Evolutionary conservation across 2,888 invertebrate species (phyloP).

Genomic region (Drosophila pseudotakahashii): DNA sequence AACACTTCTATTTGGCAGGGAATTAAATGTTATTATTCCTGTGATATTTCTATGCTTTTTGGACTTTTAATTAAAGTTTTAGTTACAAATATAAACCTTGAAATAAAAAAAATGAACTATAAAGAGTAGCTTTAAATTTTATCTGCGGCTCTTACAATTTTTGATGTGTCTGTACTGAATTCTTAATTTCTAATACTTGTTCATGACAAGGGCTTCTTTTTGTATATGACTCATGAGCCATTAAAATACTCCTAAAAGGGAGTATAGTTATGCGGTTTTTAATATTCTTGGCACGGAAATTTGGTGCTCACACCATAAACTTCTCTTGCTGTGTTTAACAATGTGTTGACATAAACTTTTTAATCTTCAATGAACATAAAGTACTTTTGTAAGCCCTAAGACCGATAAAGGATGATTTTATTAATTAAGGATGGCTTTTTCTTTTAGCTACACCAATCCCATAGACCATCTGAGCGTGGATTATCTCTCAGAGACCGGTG

Average conservation of each 20-base stretch:
- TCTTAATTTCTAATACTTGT: slow-evolving; percentile 1
- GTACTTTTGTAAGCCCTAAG: not conserved
- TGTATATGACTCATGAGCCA: slow-evolving; percentile 17
- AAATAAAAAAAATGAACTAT: not conserved
- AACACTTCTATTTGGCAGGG: not conserved
- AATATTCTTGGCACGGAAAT: slow-evolving; percentile 14
- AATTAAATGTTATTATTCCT: not conserved
- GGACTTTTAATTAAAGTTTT: not conserved
- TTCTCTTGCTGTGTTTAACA: not conserved
- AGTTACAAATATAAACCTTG: not conserved
- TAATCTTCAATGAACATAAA: not conserved
- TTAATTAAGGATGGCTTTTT: not conserved
- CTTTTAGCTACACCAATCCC: slow-evolving; percentile 82
- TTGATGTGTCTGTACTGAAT: not conserved
- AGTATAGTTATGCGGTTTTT: slow-evolving; percentile 14
- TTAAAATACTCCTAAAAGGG: slow-evolving; percentile 4
- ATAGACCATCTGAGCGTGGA: slow-evolving; percentile 83
- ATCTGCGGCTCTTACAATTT: not conserved
- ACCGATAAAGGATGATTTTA: not conserved
- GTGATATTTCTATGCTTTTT: not conserved
- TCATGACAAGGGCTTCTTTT: not conserved
- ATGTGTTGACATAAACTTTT: slow-evolving; percentile 9
- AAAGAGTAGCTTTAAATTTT: too few relatives aligned
- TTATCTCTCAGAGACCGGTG: slow-evolving; percentile 82
- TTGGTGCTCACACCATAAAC: not conserved